Conservation (phyloP, 2,888 invertebrate genomes). For the Dryomyza anilis region DNA sequence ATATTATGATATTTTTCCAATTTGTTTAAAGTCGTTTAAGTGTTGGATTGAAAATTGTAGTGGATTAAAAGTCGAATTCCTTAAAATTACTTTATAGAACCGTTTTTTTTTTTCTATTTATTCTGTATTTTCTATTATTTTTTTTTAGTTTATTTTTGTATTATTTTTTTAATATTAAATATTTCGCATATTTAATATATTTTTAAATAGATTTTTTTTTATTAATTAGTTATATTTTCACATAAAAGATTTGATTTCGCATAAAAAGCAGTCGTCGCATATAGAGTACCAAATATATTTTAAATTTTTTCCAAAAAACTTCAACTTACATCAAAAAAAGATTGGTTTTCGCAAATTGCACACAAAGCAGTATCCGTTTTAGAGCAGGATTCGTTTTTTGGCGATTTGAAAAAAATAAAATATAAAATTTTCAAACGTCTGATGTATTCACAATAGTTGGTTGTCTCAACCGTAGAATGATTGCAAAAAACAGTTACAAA, state of each 20-base stretch:
- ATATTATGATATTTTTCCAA: no score
- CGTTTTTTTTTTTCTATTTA: neutral
- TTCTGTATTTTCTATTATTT: neutral
- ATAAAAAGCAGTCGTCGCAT: neutral
- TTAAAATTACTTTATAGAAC: no score
- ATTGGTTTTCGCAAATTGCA: neutral
- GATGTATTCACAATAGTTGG: no score
- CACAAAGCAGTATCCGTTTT: slow-evolving; percentile 15
- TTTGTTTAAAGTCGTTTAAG: no score
- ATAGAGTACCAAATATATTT: neutral
- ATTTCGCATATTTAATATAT: neutral
- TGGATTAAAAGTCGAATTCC: no score
- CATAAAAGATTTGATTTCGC: neutral
- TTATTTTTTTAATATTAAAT: neutral
- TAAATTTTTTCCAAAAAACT: neutral
- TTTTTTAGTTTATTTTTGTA: neutral
- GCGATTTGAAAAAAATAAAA: no score
- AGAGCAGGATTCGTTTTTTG: no score
- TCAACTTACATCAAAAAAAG: slow-evolving; percentile 13
- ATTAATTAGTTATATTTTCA: neutral
- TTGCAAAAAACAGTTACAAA: no score
- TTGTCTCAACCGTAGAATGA: no score
- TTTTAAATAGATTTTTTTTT: neutral
- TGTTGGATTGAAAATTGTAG: no score
- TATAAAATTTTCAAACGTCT: no score